A percentile compares a stretch with the other conserved stretches of the same genome.
These are phyloP conservation scores for Dunckerocampus dactyliophorus DNA, from an alignment of 2,113 vertebrate genomes.

Conservation along the genomic window DNA sequence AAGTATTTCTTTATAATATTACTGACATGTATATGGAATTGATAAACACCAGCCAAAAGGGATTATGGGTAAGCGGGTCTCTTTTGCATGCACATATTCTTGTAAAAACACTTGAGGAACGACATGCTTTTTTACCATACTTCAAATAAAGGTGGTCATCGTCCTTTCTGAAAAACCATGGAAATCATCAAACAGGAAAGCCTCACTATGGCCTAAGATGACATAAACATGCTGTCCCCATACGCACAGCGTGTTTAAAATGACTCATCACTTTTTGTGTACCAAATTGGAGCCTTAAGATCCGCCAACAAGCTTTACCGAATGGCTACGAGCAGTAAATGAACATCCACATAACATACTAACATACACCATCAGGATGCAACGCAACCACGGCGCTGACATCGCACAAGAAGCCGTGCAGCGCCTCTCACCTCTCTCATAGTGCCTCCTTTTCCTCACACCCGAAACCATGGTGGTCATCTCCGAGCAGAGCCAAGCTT, in stretches of 20 bases:
- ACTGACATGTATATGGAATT: too few species aligned
- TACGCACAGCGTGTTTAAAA: constrained; percentile 24
- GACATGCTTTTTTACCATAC: neutral
- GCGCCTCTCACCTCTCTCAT: constrained; percentile 63
- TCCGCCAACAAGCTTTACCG: constrained; percentile 20
- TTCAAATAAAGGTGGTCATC: constrained; percentile 4
- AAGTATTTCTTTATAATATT: too few species aligned
- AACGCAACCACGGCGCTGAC: constrained; percentile 33
- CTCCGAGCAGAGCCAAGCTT: constrained; percentile 35
- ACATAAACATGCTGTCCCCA: constrained; percentile 26
- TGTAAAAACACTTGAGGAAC: neutral
- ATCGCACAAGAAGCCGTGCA: constrained; percentile 35
- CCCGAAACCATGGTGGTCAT: constrained; percentile 51
- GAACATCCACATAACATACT: neutral
- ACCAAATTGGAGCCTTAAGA: constrained; percentile 8
- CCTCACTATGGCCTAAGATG: constrained; percentile 17
- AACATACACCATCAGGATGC: constrained; percentile 22
- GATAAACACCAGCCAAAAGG: too few species aligned
- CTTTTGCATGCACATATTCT: too few species aligned
- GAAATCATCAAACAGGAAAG: constrained; percentile 4
- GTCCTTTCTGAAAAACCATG: constrained; percentile 7
- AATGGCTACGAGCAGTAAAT: constrained; percentile 7
- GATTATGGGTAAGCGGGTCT: too few species aligned
- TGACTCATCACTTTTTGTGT: constrained; percentile 43
- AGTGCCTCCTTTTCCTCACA: constrained; percentile 65